These are phyloP conservation scores for Crematogaster levior DNA, from an alignment of 2,888 invertebrate species.

Conservation along the genomic window DNA sequence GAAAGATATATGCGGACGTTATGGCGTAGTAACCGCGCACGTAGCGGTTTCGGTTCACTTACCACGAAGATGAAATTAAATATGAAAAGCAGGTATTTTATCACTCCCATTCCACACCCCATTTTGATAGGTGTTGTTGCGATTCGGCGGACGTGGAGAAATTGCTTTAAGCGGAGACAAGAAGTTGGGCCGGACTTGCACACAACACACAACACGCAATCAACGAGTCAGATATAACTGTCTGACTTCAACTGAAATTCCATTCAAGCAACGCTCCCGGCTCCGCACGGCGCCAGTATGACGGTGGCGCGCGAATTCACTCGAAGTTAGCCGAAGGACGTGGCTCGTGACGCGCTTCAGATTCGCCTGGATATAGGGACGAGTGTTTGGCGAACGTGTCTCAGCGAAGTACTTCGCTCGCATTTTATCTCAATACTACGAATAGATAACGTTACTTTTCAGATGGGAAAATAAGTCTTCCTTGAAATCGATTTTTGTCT, in stretches of 20 bases:
- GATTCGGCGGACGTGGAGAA: not conserved
- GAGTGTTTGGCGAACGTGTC: not conserved
- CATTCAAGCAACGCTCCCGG: slow-evolving; percentile 22
- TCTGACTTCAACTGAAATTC: slow-evolving; percentile 3
- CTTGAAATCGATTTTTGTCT: too few relatives aligned
- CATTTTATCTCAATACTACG: not conserved
- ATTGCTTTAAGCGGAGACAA: not conserved
- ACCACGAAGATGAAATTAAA: slow-evolving; percentile 93
- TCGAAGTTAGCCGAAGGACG: slow-evolving; percentile 18
- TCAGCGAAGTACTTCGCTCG: not conserved
- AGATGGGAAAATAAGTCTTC: not conserved
- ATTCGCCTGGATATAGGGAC: not conserved
- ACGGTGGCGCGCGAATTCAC: not conserved
- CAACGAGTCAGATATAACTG: slow-evolving; percentile 60
- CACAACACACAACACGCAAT: slow-evolving; percentile 11
- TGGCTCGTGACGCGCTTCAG: not conserved
- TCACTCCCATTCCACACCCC: slow-evolving; percentile 90
- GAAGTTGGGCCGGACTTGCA: not conserved
- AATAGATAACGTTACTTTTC: not conserved
- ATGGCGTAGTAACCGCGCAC: not conserved
- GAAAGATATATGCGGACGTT: not conserved
- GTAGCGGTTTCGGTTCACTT: slow-evolving; percentile 85
- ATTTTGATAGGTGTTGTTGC: slow-evolving; percentile 64
- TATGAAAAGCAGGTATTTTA: slow-evolving; percentile 93
- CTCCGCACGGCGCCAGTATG: slow-evolving; percentile 40